Conservation (phyloP, 2,113 vertebrate genomes). For the Origma solitaria region DNA sequence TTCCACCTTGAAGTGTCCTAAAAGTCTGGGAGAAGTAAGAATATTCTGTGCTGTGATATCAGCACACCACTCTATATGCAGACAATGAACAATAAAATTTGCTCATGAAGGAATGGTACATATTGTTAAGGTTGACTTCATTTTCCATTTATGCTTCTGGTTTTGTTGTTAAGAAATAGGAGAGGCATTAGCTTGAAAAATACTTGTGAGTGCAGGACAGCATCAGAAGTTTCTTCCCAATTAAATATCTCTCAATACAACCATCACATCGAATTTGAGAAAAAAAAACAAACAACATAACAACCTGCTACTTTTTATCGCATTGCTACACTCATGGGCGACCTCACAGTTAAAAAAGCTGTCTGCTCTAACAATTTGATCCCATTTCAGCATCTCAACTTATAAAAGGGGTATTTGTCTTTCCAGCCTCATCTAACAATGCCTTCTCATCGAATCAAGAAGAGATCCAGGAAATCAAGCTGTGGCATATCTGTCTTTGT, state of each 20-base stretch:
- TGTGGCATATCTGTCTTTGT: background rate
- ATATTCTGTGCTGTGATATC: background rate
- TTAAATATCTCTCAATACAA: background rate
- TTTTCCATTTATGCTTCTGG: background rate
- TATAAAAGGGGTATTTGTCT: background rate
- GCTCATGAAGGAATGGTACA: background rate
- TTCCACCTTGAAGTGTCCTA: constrained; percentile 12
- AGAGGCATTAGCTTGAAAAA: background rate
- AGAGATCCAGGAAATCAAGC: background rate
- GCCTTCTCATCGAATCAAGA: background rate
- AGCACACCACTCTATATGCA: background rate
- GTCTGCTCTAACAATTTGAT: background rate
- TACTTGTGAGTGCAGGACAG: background rate
- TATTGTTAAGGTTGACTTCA: background rate
- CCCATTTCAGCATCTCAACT: background rate
- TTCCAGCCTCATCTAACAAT: background rate
- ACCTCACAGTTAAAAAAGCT: background rate
- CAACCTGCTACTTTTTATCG: background rate
- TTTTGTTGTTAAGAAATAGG: background rate
- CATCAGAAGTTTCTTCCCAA: background rate
- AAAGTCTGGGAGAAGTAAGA: background rate
- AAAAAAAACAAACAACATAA: background rate
- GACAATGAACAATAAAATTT: background rate
- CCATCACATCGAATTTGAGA: background rate
- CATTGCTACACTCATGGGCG: background rate